These are phyloP conservation scores for Oceanites oceanicus DNA, from an alignment of 2,113 vertebrate species.

Conservation along the genomic window DNA sequence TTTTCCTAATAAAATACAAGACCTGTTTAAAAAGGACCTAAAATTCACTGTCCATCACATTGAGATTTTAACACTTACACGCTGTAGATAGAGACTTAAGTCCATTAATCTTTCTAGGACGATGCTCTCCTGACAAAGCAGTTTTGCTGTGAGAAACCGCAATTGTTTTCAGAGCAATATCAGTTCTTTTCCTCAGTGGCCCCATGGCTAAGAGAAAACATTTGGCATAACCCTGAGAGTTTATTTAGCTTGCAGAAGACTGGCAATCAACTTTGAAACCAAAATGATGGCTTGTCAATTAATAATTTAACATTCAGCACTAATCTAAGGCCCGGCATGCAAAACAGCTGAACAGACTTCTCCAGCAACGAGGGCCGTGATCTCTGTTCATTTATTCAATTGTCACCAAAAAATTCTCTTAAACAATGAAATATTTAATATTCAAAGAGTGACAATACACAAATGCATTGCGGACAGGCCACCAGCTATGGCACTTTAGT, in stretches of 20 bases:
- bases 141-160: background rate
- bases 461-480: background rate
- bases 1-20: background rate
- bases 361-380: background rate
- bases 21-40: background rate
- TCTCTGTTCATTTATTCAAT: slow-evolving; percentile 1
- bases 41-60: slow-evolving; percentile 11
- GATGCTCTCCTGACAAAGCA: background rate
- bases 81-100: background rate
- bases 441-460: background rate
- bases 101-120: slow-evolving; percentile 1
- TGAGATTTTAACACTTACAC: background rate
- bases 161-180: background rate
- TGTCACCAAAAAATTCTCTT: background rate
- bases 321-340: background rate
- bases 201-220: background rate
- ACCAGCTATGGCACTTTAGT: background rate
- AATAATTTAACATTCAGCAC: background rate
- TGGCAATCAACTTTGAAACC: background rate
- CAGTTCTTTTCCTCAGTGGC: background rate
- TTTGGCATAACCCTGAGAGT: background rate
- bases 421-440: background rate
- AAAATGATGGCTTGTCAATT: slow-evolving; percentile 11
- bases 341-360: slow-evolving; percentile 19
- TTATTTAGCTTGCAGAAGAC: background rate